These are phyloP conservation scores for Caenorhabditis drosophilae DNA, from an alignment of 2,888 invertebrate genomes.

Conservation along the genomic window DNA sequence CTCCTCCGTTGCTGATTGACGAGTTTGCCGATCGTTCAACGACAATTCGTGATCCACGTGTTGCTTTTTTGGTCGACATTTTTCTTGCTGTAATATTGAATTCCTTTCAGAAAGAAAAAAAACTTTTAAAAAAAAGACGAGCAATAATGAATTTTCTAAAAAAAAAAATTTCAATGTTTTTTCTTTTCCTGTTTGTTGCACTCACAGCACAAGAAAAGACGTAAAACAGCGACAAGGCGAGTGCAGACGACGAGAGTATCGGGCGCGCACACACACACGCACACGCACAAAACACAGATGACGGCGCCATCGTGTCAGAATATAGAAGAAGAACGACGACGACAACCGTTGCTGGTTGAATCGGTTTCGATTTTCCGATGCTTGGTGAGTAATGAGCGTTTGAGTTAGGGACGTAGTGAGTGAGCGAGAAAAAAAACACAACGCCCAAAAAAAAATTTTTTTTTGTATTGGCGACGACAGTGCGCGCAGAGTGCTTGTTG, in stretches of 20 bases:
- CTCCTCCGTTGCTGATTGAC: slow-evolving; percentile 28
- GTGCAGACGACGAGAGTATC: too few species aligned
- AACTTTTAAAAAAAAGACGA: background rate
- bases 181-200: slow-evolving; percentile 15
- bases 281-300: too few species aligned
- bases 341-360: too few species aligned
- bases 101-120: background rate
- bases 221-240: too few species aligned
- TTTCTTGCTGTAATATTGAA: background rate
- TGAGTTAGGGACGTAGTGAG: too few species aligned
- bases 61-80: slow-evolving; percentile 23
- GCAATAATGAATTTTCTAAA: background rate
- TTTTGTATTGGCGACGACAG: too few species aligned
- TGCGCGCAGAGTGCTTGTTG: background rate
- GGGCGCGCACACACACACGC: too few species aligned
- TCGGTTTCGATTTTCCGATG: too few species aligned
- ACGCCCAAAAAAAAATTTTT: background rate
- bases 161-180: background rate
- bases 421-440: background rate
- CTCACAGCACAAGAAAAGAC: slow-evolving; percentile 4
- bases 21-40: slow-evolving; percentile 26
- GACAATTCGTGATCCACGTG: slow-evolving; percentile 20
- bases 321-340: too few species aligned
- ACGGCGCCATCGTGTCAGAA: background rate
- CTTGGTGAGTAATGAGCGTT: too few species aligned